Percentiles rank a stretch among this genome's conserved stretches.
Conservation (phyloP, 2,888 invertebrate species). For the Coelopa pilipes region DNA sequence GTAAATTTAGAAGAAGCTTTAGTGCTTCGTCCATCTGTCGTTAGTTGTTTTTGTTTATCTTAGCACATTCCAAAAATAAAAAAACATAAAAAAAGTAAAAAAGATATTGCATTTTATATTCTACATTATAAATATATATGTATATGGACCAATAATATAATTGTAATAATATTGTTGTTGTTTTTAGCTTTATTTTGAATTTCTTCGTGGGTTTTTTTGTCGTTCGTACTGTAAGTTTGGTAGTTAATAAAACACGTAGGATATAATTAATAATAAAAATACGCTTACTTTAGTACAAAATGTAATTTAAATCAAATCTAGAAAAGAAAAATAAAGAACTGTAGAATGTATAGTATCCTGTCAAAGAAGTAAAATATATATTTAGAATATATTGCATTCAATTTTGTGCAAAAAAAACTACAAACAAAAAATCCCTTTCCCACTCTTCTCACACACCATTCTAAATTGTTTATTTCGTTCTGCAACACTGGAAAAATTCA, state of each 20-base stretch:
- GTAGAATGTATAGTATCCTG: constrained; percentile 4
- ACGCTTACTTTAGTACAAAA: constrained; percentile 62
- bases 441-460: too few species aligned
- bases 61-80: constrained; percentile 29
- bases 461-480: too few species aligned
- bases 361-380: background rate
- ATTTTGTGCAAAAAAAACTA: too few species aligned
- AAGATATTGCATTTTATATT: too few species aligned
- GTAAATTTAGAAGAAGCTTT: background rate
- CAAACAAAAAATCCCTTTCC: too few species aligned
- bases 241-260: background rate
- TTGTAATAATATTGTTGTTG: constrained; percentile 2
- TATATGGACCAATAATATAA: constrained; percentile 21
- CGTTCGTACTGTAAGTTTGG: background rate
- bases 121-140: too few species aligned
- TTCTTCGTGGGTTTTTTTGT: constrained; percentile 3
- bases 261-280: constrained; percentile 41
- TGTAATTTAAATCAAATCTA: constrained; percentile 2
- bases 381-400: too few species aligned
- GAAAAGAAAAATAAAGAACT: background rate
- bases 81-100: constrained; percentile 11
- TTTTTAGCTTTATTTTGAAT: background rate
- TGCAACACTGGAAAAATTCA: too few species aligned
- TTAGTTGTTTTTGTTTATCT: constrained; percentile 2
- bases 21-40: background rate